Conservation (phyloP, 2,888 invertebrate genomes). For the Isotomurus palustris region DNA sequence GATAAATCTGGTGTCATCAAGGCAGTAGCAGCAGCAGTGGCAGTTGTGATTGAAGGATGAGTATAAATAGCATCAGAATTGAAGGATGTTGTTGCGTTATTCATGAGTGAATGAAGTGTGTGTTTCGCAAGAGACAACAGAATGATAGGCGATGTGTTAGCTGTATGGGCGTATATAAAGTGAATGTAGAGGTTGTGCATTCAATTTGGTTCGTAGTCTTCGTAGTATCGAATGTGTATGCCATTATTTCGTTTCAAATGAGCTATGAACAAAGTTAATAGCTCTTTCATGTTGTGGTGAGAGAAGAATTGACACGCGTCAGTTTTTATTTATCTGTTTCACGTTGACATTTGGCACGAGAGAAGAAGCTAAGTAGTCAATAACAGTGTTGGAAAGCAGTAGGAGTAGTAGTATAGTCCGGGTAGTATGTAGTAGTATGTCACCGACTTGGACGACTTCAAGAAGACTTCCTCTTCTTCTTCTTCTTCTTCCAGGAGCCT, state of each 20-base stretch:
- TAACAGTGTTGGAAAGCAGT: background rate
- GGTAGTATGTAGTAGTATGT: background rate
- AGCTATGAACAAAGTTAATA: constrained; percentile 15
- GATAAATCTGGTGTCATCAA: no score
- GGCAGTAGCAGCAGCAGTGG: no score
- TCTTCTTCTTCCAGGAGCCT: background rate
- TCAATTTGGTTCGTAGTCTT: no score
- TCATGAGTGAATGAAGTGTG: no score
- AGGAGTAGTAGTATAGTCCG: background rate
- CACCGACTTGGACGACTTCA: background rate
- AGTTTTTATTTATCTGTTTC: constrained; percentile 11
- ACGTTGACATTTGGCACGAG: constrained; percentile 10
- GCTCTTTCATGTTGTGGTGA: constrained; percentile 13
- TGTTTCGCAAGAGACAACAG: no score
- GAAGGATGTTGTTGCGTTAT: background rate
- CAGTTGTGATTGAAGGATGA: no score
- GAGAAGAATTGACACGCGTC: constrained; percentile 20
- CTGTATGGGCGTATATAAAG: no score
- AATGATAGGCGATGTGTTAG: no score
- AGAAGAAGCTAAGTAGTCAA: background rate
- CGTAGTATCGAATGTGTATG: no score
- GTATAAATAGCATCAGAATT: background rate
- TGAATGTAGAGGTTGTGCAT: no score
- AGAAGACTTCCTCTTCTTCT: background rate
- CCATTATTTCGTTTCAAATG: no score